Base-by-base conservation (phyloP, 2,113 vertebrate species). In the Numenius arquata region DNA sequence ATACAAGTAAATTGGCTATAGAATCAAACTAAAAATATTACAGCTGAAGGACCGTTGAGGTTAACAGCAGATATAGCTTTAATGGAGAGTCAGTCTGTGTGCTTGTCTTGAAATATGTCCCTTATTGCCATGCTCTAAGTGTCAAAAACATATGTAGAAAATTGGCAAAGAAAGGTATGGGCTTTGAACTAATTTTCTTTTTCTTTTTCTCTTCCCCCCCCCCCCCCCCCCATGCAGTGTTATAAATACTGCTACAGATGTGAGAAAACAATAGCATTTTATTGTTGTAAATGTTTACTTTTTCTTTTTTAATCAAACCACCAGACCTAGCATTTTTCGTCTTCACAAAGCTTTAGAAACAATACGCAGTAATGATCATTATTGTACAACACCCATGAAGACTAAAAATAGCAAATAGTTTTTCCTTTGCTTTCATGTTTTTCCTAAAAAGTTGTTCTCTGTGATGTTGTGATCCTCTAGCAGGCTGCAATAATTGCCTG, bases 241-340 rank as follows among this genome's bases (percentile, higher is more conserved):
- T 81, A 83, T 71, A 89, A 93, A 90, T 87, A 85, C 76, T 21
- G 61, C 43, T 95, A 85, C 83, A 90, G 90, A 90, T 95, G 90
- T 61, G 22, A 92, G 30, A 89, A 86, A 91, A 95, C 62, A 92
- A 89, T 89, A 79, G 56, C 12, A 7, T 48, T 78, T 63, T 76
- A 84, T 78, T 81, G 36, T 52, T 65, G 53, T 56, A 90, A 88
- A 78, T 61, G 61, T 74, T 89, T 85, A 61, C 15, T 50, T 15
- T 65, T 84, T 95, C 91, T 70, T 70, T 4, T 55, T 30, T 55
- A 30, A 77, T 71, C 90, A 92, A 93, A 50, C 48, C 45, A 81
- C 36, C 68, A 92, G 88, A 94, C n/a, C 47, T 84, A 71, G 36
- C 36, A 61, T 84, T 87, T 92, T 82, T 88, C 56, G 45, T 93